phyloP scores from a whole-genome alignment of 1,140 invertebrate genomes.

The Chionoecetes opilio region DNA sequence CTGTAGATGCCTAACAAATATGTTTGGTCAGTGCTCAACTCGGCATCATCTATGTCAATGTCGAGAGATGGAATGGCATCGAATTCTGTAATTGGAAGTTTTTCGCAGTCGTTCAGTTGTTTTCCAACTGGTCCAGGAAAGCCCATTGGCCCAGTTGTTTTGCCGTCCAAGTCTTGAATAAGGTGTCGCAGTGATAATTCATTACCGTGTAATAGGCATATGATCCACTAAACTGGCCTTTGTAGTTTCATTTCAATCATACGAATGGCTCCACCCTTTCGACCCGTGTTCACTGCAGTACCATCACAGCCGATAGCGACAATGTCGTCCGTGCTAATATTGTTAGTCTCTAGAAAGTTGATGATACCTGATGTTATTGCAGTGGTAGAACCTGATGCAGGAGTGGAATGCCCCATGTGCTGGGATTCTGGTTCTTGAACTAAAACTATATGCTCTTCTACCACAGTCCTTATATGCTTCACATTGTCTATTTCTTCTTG shows the following conservation, averaged over 20 bases:
- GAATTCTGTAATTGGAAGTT: neutral
- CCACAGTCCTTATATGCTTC: slow-evolving; percentile 16
- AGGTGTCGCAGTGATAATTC: slow-evolving; percentile 60
- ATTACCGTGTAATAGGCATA: slow-evolving; percentile 62
- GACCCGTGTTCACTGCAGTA: slow-evolving; percentile 55
- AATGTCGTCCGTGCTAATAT: slow-evolving; percentile 40
- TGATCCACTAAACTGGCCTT: slow-evolving; percentile 66
- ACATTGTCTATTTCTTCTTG: slow-evolving; percentile 43
- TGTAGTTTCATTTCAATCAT: slow-evolving; percentile 56
- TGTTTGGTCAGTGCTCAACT: slow-evolving; percentile 21
- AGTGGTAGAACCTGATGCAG: slow-evolving; percentile 49
- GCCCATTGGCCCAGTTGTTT: slow-evolving; percentile 35
- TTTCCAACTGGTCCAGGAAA: slow-evolving; percentile 33
- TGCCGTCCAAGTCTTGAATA: neutral
- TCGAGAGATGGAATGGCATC: neutral
- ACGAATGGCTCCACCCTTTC: slow-evolving; percentile 49
- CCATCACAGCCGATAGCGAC: slow-evolving; percentile 56
- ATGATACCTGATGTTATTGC: slow-evolving; percentile 55
- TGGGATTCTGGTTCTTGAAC: slow-evolving; percentile 64
- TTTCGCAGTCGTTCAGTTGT: slow-evolving; percentile 48
- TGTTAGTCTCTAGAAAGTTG: slow-evolving; percentile 50
- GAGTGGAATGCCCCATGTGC: slow-evolving; percentile 66
- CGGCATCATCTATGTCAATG: slow-evolving; percentile 42
- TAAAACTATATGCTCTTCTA: slow-evolving; percentile 59
- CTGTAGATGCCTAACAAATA: neutral